Base-by-base conservation (phyloP, 2,113 vertebrate genomes). In the Tringa solitaria region DNA sequence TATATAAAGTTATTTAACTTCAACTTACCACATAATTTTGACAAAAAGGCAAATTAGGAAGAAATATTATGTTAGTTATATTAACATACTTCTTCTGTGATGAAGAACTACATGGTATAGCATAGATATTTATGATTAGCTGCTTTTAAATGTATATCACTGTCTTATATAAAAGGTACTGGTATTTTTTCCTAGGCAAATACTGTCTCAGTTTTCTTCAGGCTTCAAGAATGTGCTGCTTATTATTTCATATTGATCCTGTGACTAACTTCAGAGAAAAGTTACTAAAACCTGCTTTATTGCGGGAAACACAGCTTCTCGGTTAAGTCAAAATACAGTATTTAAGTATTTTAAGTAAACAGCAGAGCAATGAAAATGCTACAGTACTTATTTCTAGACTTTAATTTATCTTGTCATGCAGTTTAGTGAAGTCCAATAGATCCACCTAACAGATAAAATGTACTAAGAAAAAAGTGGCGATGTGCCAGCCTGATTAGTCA, bases 401-500 rank as follows among this genome's bases (percentile, higher is more conserved):
- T 82, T 53, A 46, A 43, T 41, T 84, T 80, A 83, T 46, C 22
- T 73, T 7, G 4, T 74, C 15, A 17, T 20, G 39, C 19, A 77
- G 41, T 53, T 82, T 23, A 69, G 19, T 20, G 15, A 94, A 76
- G 63, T 27, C 70, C 15, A 88, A 74, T 19, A 94, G 70, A 95
- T 77, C 54, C 85, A 95, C 51, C 82, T 84, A 57, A 57, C 12
- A 19, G 54, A 33, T 57, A 57, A 57, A 57, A 57, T 33, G 32
- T 12, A 57, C 33, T 57, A 32, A 53, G 51, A 28, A 53, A 53
- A 35, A 67, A 64, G 37, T 69, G 75, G 51, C 1, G 77, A 56
- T 32, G 48, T 84, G 90, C 64, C 96, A 96, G 80, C 68, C 43
- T 75, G 79, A 93, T 95, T 90, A 92, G 73, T 93, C 93, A 97